Evolutionary conservation across 2,888 invertebrate species (phyloP).

Genomic region (Drosophila maculinotata): DNA sequence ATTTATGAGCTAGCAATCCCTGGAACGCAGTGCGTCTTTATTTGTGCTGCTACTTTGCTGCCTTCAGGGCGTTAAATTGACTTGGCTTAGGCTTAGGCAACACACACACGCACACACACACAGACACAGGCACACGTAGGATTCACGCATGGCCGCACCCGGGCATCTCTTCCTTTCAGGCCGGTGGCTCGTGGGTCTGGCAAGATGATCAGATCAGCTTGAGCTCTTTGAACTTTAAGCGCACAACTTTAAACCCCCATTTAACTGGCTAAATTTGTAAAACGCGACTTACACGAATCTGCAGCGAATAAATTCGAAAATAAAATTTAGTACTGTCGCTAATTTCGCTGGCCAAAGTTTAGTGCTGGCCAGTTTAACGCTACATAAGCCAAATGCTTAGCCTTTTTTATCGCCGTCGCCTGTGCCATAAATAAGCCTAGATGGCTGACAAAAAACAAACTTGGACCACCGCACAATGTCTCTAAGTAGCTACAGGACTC

Average conservation of each 20-base stretch:
- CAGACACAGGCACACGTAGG: conserved; percentile 35
- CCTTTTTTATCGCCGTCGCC: conserved; percentile 69
- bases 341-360: conserved; percentile 56
- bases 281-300: conserved; percentile 43
- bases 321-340: conserved; percentile 64
- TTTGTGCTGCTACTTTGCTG: conserved; percentile 79
- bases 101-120: conserved; percentile 17
- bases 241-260: conserved; percentile 53
- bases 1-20: conserved; percentile 77
- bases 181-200: conserved; percentile 37
- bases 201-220: conserved; percentile 41
- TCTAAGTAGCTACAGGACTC: conserved; percentile 77
- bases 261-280: conserved; percentile 52
- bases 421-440: conserved; percentile 72
- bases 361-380: conserved; percentile 48
- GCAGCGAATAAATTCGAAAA: conserved; percentile 42
- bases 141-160: conserved; percentile 59
- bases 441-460: conserved; percentile 45
- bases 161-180: conserved; percentile 12
- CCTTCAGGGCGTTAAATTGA: conserved; percentile 78
- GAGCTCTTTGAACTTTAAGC: conserved; percentile 65
- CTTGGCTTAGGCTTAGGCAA: conserved; percentile 61
- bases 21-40: conserved; percentile 75
- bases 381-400: conserved; percentile 61
- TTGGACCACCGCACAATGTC: conserved; percentile 63